Evolutionary conservation across 2,888 invertebrate genomes (phyloP), one percentile per base, ranked within the genome.

Genomic region (Ophion ventricosus): DNA sequence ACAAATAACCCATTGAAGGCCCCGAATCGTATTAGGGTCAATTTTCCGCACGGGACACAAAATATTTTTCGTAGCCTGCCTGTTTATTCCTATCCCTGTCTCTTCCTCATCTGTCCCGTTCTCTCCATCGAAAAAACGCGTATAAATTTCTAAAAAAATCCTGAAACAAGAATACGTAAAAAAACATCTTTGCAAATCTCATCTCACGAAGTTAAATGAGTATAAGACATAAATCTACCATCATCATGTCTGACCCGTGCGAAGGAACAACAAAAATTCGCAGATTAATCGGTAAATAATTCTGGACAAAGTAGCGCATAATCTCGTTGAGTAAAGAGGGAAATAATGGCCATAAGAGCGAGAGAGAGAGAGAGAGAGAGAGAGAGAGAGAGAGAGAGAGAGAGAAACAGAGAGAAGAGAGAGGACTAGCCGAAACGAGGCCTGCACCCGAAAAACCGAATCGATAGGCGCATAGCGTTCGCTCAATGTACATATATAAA

Each of bases 361-460:
- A 59, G n/a, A 76, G 75, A 59, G 72, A 66, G 29, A 43, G 20
- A 23, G 25, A 23, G 70, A 35, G 10, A 14, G n/a, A 0, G 54
- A 8, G 25, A 77, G 10, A 35, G 35, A 17, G 61, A n/a, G 78
- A 20, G 77, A 76, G 75, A 79, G 54, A 63, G 66, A 70, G 69
- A 69, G 78, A 80, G 80, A 77, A 40, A 64, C 64, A 75, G 23
- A 49, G 70, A 35, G 78, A 57, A 63, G 66, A 70, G 73, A 74
- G 77, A 79, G 81, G 74, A 85, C 78, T 86, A 85, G 85, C 87
- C 90, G 91, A 91, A 92, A 92, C 91, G 90, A 92, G 91, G 90
- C 90, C 90, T 90, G 91, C 91, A 91, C 89, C 91, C 91, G 91
- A 92, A 92, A 92, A 92, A 91, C 90, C 91, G 89, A 92, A 93